phyloP scores from a whole-genome alignment of 2,797 vertebrate species.

The Delichon dasypus region DNA sequence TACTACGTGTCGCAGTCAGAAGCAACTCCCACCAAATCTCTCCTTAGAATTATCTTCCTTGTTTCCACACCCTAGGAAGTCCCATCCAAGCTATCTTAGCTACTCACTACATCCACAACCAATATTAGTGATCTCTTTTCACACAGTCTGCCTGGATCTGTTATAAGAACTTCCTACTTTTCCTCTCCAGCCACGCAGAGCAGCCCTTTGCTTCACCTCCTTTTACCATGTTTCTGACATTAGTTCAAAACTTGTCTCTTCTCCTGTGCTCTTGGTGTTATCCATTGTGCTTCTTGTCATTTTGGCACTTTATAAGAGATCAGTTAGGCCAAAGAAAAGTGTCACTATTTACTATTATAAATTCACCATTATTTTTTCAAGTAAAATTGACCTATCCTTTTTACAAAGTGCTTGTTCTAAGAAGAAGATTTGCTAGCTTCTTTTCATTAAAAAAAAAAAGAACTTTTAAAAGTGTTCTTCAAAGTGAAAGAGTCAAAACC shows the following conservation, averaged over 20 bases:
- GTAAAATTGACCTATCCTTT: not conserved
- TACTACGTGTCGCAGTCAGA: not conserved
- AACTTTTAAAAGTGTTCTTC: not conserved
- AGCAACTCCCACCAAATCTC: not conserved
- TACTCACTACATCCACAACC: not conserved
- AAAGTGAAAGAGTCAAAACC: not conserved
- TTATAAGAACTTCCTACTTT: not conserved
- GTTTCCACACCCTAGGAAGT: not conserved
- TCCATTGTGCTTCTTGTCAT: not conserved
- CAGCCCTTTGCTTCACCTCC: not conserved
- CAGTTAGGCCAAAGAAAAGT: not conserved
- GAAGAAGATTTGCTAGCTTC: not conserved
- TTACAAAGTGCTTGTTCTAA: not conserved
- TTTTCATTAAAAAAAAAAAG: conserved; percentile 1
- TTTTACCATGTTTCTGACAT: not conserved
- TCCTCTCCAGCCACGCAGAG: not conserved
- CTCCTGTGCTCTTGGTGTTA: not conserved
- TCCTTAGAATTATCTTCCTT: not conserved
- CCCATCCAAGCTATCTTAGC: not conserved
- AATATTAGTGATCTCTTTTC: not conserved
- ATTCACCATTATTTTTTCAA: not conserved
- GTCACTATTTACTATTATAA: not conserved
- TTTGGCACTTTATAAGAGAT: not conserved
- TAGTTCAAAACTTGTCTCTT: not conserved
- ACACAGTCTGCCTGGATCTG: not conserved